Conservation (phyloP, 2,113 vertebrate species). For the Mixornis gularis region DNA sequence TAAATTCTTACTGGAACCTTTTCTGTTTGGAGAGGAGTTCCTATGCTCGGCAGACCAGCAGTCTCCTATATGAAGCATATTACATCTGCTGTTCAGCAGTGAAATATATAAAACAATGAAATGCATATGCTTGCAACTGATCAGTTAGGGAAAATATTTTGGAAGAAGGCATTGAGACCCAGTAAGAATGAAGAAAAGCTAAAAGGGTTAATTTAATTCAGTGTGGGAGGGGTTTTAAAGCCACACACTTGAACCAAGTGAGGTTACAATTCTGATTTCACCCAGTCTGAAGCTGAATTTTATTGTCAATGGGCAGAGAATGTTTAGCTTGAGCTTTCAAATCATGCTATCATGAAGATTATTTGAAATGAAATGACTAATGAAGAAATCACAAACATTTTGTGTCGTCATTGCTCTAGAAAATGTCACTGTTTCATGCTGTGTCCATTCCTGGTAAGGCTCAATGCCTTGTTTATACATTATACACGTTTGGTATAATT, state of each 20-base stretch:
- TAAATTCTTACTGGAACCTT: background rate
- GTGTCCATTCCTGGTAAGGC: background rate
- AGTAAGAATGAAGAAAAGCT: background rate
- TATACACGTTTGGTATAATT: background rate
- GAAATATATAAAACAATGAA: background rate
- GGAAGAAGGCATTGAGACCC: background rate
- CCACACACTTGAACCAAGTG: background rate
- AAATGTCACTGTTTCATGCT: background rate
- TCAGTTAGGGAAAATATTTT: background rate
- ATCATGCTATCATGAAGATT: background rate
- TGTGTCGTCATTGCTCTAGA: background rate
- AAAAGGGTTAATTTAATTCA: background rate
- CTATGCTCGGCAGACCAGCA: background rate
- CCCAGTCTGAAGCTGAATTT: background rate
- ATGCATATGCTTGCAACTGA: background rate
- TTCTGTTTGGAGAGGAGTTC: background rate
- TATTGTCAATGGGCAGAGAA: background rate
- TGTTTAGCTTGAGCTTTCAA: background rate
- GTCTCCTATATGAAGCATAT: background rate
- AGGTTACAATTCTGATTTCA: background rate
- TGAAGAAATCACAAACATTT: background rate
- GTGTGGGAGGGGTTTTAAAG: background rate
- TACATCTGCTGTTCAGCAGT: background rate
- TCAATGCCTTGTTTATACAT: background rate
- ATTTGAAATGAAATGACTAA: background rate